Conservation (phyloP, 2,113 vertebrate genomes). For the Kryptolebias marmoratus region DNA sequence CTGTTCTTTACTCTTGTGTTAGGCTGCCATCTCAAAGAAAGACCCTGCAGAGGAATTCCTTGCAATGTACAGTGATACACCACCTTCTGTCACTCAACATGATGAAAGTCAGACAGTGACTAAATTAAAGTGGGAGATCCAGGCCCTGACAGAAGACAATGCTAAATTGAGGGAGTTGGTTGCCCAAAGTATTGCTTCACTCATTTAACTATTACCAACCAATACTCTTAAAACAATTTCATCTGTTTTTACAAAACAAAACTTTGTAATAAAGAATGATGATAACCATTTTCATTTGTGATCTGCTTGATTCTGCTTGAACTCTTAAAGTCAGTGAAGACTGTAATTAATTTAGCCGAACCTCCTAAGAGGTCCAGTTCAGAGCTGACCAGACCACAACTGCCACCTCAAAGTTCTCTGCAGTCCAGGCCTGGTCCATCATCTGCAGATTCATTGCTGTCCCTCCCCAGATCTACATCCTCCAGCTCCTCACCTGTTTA, state of each 20-base stretch:
- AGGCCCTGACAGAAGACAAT: slow-evolving; percentile 18
- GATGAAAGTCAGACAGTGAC: neutral
- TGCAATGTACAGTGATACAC: slow-evolving; percentile 36
- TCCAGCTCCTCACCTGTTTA: slow-evolving; percentile 2
- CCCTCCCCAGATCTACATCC: slow-evolving; percentile 1
- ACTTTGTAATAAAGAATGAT: neutral
- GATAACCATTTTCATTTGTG: neutral
- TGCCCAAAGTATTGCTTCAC: slow-evolving; percentile 6
- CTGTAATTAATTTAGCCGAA: slow-evolving; percentile 13
- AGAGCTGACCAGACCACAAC: neutral
- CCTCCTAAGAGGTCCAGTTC: slow-evolving; percentile 21
- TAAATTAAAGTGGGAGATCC: slow-evolving; percentile 11
- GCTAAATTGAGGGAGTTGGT: slow-evolving; percentile 19
- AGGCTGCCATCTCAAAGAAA: neutral
- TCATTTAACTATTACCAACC: slow-evolving; percentile 2
- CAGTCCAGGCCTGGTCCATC: slow-evolving; percentile 11
- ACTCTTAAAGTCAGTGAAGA: slow-evolving; percentile 16
- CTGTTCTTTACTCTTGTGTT: no score
- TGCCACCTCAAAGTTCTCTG: slow-evolving; percentile 1
- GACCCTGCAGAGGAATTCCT: neutral
- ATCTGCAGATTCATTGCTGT: slow-evolving; percentile 1
- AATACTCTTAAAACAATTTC: no score
- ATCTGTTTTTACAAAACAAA: no score
- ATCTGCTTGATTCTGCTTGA: slow-evolving; percentile 14
- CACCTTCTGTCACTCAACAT: slow-evolving; percentile 16